Percentiles rank a stretch among this genome's conserved stretches.
Evolutionary conservation across 2,113 vertebrate species (phyloP).

Genomic region (Passer montanus): DNA sequence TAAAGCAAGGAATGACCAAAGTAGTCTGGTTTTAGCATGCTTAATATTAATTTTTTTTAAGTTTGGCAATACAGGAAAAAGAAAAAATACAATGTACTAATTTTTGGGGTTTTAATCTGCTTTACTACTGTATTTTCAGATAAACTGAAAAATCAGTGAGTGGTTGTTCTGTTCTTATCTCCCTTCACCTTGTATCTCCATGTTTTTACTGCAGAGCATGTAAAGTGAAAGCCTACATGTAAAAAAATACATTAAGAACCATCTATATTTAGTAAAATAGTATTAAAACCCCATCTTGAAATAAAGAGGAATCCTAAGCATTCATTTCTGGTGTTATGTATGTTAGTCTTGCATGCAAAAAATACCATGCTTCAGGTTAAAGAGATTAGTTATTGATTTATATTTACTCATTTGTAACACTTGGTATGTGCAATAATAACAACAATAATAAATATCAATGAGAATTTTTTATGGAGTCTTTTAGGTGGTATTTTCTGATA

Average conservation of each 20-base stretch:
- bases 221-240: not conserved
- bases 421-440: not conserved
- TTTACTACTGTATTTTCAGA: not conserved
- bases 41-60: not conserved
- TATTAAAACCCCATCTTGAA: not conserved
- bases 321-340: not conserved
- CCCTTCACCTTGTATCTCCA: not conserved
- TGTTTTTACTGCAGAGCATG: not conserved
- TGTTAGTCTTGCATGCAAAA: not conserved
- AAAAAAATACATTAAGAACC: not conserved
- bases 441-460: not conserved
- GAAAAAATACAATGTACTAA: not conserved
- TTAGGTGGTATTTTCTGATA: not conserved
- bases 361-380: not conserved
- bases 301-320: not conserved
- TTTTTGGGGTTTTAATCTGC: fast-evolving
- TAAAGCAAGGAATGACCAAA: not conserved
- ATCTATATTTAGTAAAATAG: not conserved
- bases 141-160: not conserved
- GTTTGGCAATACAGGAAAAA: not conserved
- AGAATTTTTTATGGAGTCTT: not conserved
- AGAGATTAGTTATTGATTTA: not conserved
- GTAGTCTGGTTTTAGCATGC: not conserved
- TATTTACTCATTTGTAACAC: not conserved
- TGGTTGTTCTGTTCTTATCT: not conserved